Base-by-base conservation (phyloP, 2,888 invertebrate species). In the Drosophila nr. perissopoda region DNA sequence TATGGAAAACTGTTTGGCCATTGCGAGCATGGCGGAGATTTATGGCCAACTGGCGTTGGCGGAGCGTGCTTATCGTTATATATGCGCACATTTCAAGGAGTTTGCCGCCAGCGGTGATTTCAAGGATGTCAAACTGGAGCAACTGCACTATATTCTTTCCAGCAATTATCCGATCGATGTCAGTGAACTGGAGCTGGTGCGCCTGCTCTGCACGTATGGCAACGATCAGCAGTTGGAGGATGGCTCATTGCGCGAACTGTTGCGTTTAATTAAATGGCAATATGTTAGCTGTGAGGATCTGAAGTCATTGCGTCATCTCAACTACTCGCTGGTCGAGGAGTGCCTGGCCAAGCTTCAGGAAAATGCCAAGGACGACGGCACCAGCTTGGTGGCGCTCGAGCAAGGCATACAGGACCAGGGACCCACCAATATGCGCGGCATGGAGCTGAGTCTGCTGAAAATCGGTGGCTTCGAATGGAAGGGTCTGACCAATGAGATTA, bases 1-100 rank as follows among this genome's bases (percentile, higher is more conserved):
- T 89, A 92, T 95, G 70, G 95, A 96, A 64, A 96, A 96, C 91
- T 96, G 96, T 91, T 94, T 96, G n/a, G 95, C 96, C 84, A 95
- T 96, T 73, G 95, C 95, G 1, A 95, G 95, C 31, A 94, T 96
- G 81, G 95, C 96, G 0, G 96, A 96, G 91, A 94, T 95, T 5
- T 96, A 96, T 92, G 95, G 95, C 0, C 93, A 96, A 63, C 92
- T 94, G 62, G 94, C 94, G 56, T 91, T 96, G 36, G 94, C 94
- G 70, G 94, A 94, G 77, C 94, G 94, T 76, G 95, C 95, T 7
- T 95, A 95, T 89, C 94, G 95, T 72, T 96, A 94, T 90, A 95
- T 96, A 87, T 95, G 95, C 86, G 94, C 94, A 10, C 94, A 95
- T 82, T 93, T 96, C 33, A 92, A 94, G 73, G 94, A 95, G 80